A percentile compares a stretch with the other conserved stretches of the same genome.
Evolutionary conservation across 1,140 invertebrate species (phyloP).

Genomic region (Pseudomyrmex flavicornis): DNA sequence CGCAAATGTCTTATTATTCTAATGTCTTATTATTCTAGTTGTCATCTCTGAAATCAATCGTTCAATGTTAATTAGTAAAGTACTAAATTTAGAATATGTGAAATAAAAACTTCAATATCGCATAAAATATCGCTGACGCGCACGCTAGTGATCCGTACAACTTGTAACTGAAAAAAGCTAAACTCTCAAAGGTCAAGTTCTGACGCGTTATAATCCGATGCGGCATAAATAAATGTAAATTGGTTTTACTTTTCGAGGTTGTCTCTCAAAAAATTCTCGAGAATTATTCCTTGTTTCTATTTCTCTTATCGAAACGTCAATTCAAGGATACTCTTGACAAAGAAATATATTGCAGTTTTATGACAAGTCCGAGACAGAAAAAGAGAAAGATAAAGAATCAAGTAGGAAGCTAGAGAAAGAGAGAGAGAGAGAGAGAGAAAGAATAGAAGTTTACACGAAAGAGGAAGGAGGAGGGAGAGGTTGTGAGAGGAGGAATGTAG

Average conservation of each 20-base stretch:
- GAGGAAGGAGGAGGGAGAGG: neutral
- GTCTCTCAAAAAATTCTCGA: neutral
- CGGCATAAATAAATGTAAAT: constrained; percentile 4
- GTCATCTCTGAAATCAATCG: neutral
- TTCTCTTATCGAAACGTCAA: neutral
- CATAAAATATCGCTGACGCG: neutral
- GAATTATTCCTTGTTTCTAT: neutral
- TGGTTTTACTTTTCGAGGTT: neutral
- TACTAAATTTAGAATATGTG: neutral
- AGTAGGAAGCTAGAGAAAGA: neutral
- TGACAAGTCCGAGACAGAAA: constrained; percentile 21
- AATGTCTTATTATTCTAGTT: neutral
- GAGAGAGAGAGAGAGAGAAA: neutral
- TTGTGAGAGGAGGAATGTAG: constrained; percentile 57
- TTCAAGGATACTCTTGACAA: constrained; percentile 33
- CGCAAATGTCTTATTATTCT: neutral
- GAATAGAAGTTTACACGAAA: constrained; percentile 25
- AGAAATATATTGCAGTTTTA: constrained; percentile 49
- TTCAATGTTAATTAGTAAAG: constrained; percentile 2
- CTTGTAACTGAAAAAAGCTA: neutral
- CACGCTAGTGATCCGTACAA: neutral
- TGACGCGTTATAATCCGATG: constrained; percentile 25
- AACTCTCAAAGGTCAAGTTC: constrained; percentile 35
- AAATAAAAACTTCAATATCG: neutral
- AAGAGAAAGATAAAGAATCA: neutral